Base-by-base conservation (phyloP, 2,888 invertebrate species). In the Calliopum simillimum region DNA sequence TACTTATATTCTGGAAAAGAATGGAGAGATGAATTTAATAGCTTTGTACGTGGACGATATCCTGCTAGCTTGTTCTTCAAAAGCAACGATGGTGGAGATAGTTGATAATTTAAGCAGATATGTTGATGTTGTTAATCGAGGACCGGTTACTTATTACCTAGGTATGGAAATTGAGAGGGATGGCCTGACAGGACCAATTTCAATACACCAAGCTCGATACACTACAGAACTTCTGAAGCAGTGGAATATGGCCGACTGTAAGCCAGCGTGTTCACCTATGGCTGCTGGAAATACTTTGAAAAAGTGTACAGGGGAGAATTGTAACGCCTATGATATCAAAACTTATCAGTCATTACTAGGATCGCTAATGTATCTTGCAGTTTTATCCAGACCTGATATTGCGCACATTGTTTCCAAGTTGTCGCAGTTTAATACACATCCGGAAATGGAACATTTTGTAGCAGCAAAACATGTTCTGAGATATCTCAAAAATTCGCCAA, bases 31-130 rank as follows among this genome's bases (percentile, higher is more conserved):
- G 1, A 58, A 66, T 19, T 33, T 69, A 4, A 69, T 71, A 14
- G 71, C 69, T 14, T 61, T 73, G 3, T 74, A 74, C 47, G 74
- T 73, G 0, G 70, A 72, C 51, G 71, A 74, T 14, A 59, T 72
- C 1, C 44, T 72, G 3, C 61, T 74, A 16, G 74, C 44, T 4
- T 71, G 70, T n/a, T 68, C 71, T 12, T 58, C 68, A 47, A 33
- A 58, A 12, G 19, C 62, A 1, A 61, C 56, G 41, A 21, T 73
- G 53, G 47, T 53, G 43, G 14, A 16, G n/a, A 58, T 73, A 41
- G 65, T 70, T 23, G 13, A n/a, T 13, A 59, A 56, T 47, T 53
- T 64, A 44, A 62, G 33, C 44, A 67, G 44, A 6, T 55, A 49
- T n/a, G 33, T 73, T n/a, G 46, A 70, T 12, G 59, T 69, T 5